Evolutionary conservation across 2,797 vertebrate genomes (phyloP), one percentile per base, ranked within the genome.

Genomic region (Cercopithecus diana): DNA sequence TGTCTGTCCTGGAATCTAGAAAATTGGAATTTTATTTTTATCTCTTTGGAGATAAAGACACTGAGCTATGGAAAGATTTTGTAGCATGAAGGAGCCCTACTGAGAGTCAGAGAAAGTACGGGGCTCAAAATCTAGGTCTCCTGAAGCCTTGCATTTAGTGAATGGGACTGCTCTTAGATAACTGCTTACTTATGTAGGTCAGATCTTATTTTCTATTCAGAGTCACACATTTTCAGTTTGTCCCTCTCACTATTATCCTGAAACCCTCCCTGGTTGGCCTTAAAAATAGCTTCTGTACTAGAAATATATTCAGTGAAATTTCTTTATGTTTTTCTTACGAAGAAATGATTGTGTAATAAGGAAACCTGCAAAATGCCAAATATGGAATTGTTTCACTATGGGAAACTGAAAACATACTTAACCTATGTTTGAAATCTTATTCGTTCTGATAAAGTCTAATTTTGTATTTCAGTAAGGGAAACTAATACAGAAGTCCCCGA

Each of bases 181-280:
- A 89, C 39, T 92, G 67, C 97, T 96, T 91, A 88, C 45, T 92
- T 95, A 97, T 88, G n/a, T 96, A 88, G 97, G 96, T 98, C 97
- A 97, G 48, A 86, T 94, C 61, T 96, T 93, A 94, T 97, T 96
- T 97, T 93, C 82, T 97, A 52, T 87, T 96, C 61, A 82, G 85
- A 94, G 48, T 39, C 73, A 67, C 36, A 84, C 30, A 84, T 87
- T 92, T 96, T 94, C 45, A 82, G 61, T 61, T 43, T 93, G 84
- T 93, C 55, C 33, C 33, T 36, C 67, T 90, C 80, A 89, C 75
- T 84, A 50, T 92, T 92, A 96, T 93, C 55, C 85, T 95, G 43
- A 88, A 96, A 90, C 92, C 76, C 88, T 97, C 90, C 81, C 55
- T 67, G 39, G 39, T 75, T 88, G 67, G 30, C 79, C 61, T 96